Conservation (phyloP, 1,140 invertebrate species). For the Colletes gigas region DNA sequence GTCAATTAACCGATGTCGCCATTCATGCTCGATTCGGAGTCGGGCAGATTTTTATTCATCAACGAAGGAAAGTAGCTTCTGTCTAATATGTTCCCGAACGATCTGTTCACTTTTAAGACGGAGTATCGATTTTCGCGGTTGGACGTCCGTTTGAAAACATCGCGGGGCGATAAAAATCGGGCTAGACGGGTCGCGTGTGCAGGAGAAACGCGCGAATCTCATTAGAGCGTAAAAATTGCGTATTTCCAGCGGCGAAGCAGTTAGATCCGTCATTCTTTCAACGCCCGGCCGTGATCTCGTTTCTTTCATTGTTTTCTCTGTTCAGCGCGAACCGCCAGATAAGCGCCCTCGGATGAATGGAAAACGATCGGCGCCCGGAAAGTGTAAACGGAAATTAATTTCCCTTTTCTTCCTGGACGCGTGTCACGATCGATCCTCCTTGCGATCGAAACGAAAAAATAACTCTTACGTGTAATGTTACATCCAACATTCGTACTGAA, state of each 20-base stretch:
- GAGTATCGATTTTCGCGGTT: no score
- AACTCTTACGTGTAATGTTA: no score
- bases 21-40: neutral
- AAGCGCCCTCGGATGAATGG: neutral
- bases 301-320: constrained; percentile 12
- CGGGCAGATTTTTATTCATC: no score
- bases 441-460: no score
- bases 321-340: neutral
- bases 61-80: no score
- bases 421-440: no score
- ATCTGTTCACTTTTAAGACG: no score
- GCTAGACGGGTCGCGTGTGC: constrained; percentile 9
- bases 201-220: constrained; percentile 21
- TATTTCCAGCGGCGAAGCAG: constrained; percentile 17
- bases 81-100: no score
- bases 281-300: constrained; percentile 1
- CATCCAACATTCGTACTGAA: no score
- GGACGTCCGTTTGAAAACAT: no score
- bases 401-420: neutral
- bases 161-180: constrained; percentile 8
- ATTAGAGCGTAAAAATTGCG: constrained; percentile 27
- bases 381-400: constrained; percentile 4
- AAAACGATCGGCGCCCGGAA: neutral
- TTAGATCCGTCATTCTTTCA: constrained; percentile 18
- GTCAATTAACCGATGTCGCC: neutral